Base-by-base conservation (phyloP, 2,113 vertebrate species). In the Ptilonorhynchus violaceus region DNA sequence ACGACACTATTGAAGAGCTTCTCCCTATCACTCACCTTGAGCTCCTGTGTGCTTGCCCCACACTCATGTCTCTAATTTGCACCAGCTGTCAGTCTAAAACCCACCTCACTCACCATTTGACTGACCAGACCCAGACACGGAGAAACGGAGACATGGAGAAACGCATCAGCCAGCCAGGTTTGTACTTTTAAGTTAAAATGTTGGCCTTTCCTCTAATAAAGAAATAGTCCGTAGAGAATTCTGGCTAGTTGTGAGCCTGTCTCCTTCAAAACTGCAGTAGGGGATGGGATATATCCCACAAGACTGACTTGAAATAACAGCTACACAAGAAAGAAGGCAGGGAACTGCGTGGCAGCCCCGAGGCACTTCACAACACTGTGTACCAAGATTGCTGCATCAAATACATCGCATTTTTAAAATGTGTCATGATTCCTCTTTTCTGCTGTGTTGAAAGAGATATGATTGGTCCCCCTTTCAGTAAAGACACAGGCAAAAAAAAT, bases 381-480 rank as follows among this genome's bases (percentile, higher is more conserved):
- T 94, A 91, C 55, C 42, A 64, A 89, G 87, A 94, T 9, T 78
- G 63, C 56, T 28, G 67, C 74, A 84, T 60, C 80, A 85, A 90
- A 93, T 49, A 63, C 7, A 85, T 41, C 85, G 88, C 82, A 96
- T 92, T 93, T 80, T 81, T 69, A 63, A 87, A 95, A 92, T 0
- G 1, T 85, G 74, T 41, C 92, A 70, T 55, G 82, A 90, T 83
- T 91, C 63, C 31, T 89, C 82, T 82, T 78, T 81, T 95, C 44
- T 77, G 30, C 59, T 80, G 18, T 69, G 49, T 31, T 88, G 82
- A 94, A 95, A 96, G 85, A 94, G 92, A 96, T 83, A 95, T 25
- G 63, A 91, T 94, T 96, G 56, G 89, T 92, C 94, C 42, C 53
- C 28, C 60, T 93, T 90, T 89, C 90, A 86, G 59, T 55, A 60